Evolutionary conservation across 2,113 vertebrate genomes (phyloP).

Genomic region (Gasterosteus nipponicus): DNA sequence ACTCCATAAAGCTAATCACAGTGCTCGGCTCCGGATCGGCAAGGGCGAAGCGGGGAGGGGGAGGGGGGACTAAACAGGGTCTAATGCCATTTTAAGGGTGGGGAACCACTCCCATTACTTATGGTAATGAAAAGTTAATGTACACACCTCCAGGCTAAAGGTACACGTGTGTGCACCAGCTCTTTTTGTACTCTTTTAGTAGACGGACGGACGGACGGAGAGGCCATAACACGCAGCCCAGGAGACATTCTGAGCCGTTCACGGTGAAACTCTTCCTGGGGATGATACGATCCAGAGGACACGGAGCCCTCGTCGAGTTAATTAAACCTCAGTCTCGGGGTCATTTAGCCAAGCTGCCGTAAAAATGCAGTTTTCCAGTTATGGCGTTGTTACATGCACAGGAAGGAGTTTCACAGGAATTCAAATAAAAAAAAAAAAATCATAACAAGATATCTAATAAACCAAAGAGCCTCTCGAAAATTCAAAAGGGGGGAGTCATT

Average conservation of each 20-base stretch:
- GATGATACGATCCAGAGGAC: conserved; percentile 64
- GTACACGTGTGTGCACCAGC: neutral
- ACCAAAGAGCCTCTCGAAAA: conserved; percentile 31
- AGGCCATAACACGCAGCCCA: conserved; percentile 18
- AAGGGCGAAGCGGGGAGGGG: conserved; percentile 69
- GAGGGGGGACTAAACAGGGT: conserved; percentile 28
- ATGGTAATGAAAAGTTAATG: conserved; percentile 76
- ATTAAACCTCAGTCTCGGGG: conserved; percentile 61
- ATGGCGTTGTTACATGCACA: conserved; percentile 60
- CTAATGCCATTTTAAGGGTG: conserved; percentile 78
- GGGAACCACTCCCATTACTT: conserved; percentile 76
- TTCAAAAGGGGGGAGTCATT: conserved; percentile 30
- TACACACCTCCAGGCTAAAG: conserved; percentile 52
- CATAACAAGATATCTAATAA: conserved; percentile 56
- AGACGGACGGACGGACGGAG: neutral
- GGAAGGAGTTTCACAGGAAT: conserved; percentile 59
- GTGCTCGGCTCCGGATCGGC: conserved; percentile 54
- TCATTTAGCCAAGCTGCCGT: conserved; percentile 24
- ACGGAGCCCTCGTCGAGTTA: conserved; percentile 60
- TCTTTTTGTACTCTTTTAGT: neutral
- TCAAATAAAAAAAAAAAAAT: conserved; percentile 54
- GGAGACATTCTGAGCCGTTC: conserved; percentile 28
- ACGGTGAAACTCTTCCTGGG: conserved; percentile 50
- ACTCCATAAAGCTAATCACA: conserved; percentile 78
- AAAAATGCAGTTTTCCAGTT: conserved; percentile 58